A percentile compares a stretch with the other conserved stretches of the same genome.
Conservation (phyloP, 2,888 invertebrate genomes). For the Siphonodentalium dalli region DNA sequence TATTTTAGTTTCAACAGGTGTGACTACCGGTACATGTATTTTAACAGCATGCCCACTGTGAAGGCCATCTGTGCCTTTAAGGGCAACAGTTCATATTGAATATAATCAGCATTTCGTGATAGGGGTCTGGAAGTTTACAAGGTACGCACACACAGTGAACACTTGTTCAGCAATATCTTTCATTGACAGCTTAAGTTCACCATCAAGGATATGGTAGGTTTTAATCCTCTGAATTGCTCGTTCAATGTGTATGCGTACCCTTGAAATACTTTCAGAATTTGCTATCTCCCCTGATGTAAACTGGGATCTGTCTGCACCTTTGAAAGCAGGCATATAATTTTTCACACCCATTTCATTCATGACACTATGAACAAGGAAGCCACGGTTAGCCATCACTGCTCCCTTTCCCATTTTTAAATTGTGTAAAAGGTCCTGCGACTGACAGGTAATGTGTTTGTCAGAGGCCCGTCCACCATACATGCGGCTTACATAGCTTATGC, state of each 20-base stretch:
- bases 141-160: conserved; percentile 19
- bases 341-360: conserved; percentile 18
- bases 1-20: no score
- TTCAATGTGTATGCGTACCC: conserved; percentile 15
- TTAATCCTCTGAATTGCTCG: conserved; percentile 16
- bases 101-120: conserved; percentile 3
- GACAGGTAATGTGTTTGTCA: conserved; percentile 19
- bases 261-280: conserved; percentile 18
- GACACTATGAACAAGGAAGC: conserved; percentile 10
- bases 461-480: conserved; percentile 23
- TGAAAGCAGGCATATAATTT: conserved; percentile 19
- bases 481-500: conserved; percentile 19
- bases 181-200: conserved; percentile 11
- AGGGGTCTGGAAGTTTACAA: conserved; percentile 19
- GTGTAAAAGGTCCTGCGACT: conserved; percentile 3
- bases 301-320: conserved; percentile 16
- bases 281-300: conserved; percentile 1
- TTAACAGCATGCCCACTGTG: no score
- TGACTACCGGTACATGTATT: no score
- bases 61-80: no score
- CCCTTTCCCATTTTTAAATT: conserved; percentile 9
- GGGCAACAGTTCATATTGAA: no score
- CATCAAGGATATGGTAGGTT: conserved; percentile 14
- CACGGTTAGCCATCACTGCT: conserved; percentile 22
- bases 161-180: conserved; percentile 20